Evolutionary conservation across 2,888 invertebrate species (phyloP), one percentile per base, ranked within the genome.

Genomic region (Cheilosia grossa): DNA sequence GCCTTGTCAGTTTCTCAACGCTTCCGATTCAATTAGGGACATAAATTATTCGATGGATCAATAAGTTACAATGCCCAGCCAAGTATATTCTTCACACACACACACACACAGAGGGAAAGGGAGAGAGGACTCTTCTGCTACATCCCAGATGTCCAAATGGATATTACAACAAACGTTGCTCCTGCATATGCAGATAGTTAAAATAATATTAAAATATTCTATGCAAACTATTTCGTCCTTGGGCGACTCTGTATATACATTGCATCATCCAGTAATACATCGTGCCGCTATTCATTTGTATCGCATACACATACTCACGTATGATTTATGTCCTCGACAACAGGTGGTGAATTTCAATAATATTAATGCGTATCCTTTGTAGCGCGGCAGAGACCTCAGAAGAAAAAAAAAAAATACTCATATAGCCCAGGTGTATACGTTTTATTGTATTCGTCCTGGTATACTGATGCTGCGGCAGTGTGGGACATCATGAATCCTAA

Each of bases 291-390:
- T 78, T 82, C 82, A 82, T 78, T 82, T 82, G 73, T 78, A 73
- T 72, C 54, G 67, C 64, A 61, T 40, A 67, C 67, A 44, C 54
- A 80, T 70, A 64, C 61, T 49, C 67, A 67, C 40, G 67, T 69
- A 77, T 85, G 85, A 85, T 85, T 85, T 85, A 85, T 85, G 85
- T 72, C 51, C 72, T 67, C 67, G 81, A 85, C 85, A 85, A 85
- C 85, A 85, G 85, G 85, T 85, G 85, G 85, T 85, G 85, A 85
- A 85, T 85, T 85, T 85, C 75, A 85, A 85, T 85, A 85, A 63
- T 77, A 80, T 85, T 77, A 85, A 85, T 85, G 80, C 85, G 85
- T 85, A 80, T 74, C 70, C 72, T 85, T 85, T 75, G 42, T 42
- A 67, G 69, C 40, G 49, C 49, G 21, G 21, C 5, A 15, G 6